Percentiles rank a stretch among this genome's conserved stretches.
These are phyloP conservation scores for Acrossocheilus fasciatus DNA, from an alignment of 2,797 vertebrate genomes.

Conservation along the genomic window DNA sequence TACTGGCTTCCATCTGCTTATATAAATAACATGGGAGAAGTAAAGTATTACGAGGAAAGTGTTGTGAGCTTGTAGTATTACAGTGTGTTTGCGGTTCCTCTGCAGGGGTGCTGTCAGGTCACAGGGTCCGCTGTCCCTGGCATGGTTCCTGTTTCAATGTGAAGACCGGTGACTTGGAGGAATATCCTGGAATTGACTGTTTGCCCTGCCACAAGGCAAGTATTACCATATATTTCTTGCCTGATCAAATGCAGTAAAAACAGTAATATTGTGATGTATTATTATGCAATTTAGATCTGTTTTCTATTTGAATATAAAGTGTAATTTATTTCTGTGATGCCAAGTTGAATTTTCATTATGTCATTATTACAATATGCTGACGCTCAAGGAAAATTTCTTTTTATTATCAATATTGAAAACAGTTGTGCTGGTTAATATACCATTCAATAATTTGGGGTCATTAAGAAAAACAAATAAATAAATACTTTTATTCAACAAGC, in stretches of 20 bases:
- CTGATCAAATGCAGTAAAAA: neutral
- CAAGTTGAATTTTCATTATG: neutral
- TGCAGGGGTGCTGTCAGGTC: conserved; percentile 76
- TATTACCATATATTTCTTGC: neutral
- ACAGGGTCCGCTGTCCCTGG: conserved; percentile 86
- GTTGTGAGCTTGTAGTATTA: neutral
- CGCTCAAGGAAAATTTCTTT: neutral
- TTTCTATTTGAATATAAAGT: neutral
- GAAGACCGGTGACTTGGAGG: conserved; percentile 86
- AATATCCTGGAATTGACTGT: conserved; percentile 84
- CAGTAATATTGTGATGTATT: neutral
- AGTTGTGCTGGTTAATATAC: neutral
- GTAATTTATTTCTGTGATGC: no score
- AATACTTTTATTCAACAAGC: neutral
- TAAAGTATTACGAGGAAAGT: neutral
- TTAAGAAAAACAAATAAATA: neutral
- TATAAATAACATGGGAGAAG: neutral
- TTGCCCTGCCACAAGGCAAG: conserved; percentile 83
- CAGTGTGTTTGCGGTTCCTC: conserved; percentile 9
- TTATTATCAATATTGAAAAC: neutral
- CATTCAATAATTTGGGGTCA: neutral
- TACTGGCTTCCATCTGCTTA: neutral
- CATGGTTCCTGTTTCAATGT: conserved; percentile 86
- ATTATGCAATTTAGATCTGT: neutral
- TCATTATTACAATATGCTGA: neutral